phyloP scores from a whole-genome alignment of 2,888 invertebrate genomes.

The Erebia ligea region DNA sequence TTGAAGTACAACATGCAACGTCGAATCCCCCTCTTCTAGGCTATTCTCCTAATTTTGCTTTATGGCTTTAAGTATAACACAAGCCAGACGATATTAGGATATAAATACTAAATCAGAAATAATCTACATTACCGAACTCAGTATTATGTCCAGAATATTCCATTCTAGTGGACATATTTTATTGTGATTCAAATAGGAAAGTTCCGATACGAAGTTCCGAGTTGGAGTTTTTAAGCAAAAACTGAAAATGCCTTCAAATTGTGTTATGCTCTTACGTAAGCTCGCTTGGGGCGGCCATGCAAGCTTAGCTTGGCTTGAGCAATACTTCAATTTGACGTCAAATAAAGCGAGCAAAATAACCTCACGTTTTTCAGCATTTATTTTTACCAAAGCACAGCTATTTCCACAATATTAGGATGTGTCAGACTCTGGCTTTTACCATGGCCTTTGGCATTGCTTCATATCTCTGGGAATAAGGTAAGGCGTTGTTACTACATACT shows the following conservation, averaged over 20 bases:
- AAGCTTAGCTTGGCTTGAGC: slow-evolving; percentile 4
- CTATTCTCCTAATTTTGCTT: no score
- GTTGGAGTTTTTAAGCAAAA: background rate
- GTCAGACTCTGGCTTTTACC: no score
- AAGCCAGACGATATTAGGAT: no score
- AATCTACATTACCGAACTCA: no score
- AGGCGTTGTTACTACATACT: no score
- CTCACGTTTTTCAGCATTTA: slow-evolving; percentile 8
- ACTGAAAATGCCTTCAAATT: slow-evolving; percentile 1
- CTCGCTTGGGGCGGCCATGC: background rate
- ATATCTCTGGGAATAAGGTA: no score
- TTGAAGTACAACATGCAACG: no score
- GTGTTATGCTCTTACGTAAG: slow-evolving; percentile 10
- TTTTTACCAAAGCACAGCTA: background rate
- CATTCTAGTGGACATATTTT: background rate
- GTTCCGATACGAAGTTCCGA: background rate
- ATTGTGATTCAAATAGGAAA: background rate
- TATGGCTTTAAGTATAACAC: no score
- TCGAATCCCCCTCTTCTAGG: no score
- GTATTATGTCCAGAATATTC: background rate
- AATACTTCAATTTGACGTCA: slow-evolving; percentile 16
- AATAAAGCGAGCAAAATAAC: slow-evolving; percentile 2
- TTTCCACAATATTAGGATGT: background rate
- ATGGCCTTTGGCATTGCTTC: no score
- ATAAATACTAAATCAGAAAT: no score